These are phyloP conservation scores for Odontomyia ornata DNA, from an alignment of 2,888 invertebrate genomes.

Conservation along the genomic window DNA sequence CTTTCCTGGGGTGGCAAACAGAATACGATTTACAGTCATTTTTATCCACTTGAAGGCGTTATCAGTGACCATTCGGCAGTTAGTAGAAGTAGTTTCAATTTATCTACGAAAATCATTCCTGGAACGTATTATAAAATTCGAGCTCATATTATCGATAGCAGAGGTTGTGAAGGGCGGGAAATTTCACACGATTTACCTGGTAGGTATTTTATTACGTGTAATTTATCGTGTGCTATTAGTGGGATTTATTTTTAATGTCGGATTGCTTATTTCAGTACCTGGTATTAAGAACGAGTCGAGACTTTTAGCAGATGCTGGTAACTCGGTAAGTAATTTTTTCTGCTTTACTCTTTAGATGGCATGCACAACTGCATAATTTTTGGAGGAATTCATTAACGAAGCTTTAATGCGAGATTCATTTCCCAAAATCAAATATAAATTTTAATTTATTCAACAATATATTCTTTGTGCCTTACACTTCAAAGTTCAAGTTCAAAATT, in stretches of 20 bases:
- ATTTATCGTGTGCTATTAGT: no score
- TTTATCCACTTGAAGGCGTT: conserved; percentile 52
- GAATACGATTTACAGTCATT: conserved; percentile 53
- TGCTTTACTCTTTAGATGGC: no score
- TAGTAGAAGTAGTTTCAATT: conserved; percentile 53
- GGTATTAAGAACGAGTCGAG: conserved; percentile 33
- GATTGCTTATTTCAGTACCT: conserved; percentile 27
- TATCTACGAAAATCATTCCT: conserved; percentile 47
- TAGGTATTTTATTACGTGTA: conserved; percentile 49
- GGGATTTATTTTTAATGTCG: no score
- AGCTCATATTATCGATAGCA: conserved; percentile 56
- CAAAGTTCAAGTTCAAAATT: no score
- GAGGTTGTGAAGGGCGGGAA: conserved; percentile 56
- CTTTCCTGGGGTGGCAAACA: conserved; percentile 60
- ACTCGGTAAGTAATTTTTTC: conserved; percentile 25
- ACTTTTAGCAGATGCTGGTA: not conserved
- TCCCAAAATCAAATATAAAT: no score
- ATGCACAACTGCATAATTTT: no score
- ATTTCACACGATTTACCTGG: conserved; percentile 55
- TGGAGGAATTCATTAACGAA: no score
- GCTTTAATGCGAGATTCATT: no score
- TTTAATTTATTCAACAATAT: no score
- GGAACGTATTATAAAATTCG: conserved; percentile 52
- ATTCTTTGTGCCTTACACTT: no score
- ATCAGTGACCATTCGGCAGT: conserved; percentile 30